phyloP scores from a whole-genome alignment of 2,797 vertebrate genomes.

The Alauda arvensis region DNA sequence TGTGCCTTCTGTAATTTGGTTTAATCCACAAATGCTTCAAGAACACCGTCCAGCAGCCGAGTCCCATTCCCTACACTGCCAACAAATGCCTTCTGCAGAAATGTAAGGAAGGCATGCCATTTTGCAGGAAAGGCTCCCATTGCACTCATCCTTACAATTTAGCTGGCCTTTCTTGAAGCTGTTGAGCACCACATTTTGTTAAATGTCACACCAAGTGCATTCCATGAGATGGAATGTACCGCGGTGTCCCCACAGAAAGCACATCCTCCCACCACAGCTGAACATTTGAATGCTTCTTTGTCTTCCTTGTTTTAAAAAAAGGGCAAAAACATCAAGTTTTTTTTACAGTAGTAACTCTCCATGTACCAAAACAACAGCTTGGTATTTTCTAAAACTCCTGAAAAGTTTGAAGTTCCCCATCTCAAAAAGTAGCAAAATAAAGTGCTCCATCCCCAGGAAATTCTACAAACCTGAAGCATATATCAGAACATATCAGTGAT shows the following conservation, averaged over 20 bases:
- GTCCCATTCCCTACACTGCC: conserved; percentile 55
- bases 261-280: conserved; percentile 70
- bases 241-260: conserved; percentile 51
- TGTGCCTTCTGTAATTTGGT: conserved; percentile 14
- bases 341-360: not conserved
- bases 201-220: conserved; percentile 71
- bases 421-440: not conserved
- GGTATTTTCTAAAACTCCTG: not conserved
- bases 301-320: conserved; percentile 28
- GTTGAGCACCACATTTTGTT: conserved; percentile 62
- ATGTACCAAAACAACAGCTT: not conserved
- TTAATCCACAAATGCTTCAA: not conserved
- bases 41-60: conserved; percentile 66
- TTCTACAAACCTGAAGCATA: fast-evolving
- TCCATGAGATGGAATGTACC: conserved; percentile 69
- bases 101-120: not conserved
- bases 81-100: not conserved
- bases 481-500: not conserved
- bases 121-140: not conserved
- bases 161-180: conserved; percentile 6
- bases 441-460: not conserved
- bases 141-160: conserved; percentile 14
- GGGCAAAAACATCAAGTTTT: not conserved
- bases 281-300: conserved; percentile 58
- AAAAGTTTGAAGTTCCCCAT: not conserved